Percentiles rank a stretch among this genome's conserved stretches.
Evolutionary conservation across 2,113 vertebrate species (phyloP).

Genomic region (Otolemur garnettii): DNA sequence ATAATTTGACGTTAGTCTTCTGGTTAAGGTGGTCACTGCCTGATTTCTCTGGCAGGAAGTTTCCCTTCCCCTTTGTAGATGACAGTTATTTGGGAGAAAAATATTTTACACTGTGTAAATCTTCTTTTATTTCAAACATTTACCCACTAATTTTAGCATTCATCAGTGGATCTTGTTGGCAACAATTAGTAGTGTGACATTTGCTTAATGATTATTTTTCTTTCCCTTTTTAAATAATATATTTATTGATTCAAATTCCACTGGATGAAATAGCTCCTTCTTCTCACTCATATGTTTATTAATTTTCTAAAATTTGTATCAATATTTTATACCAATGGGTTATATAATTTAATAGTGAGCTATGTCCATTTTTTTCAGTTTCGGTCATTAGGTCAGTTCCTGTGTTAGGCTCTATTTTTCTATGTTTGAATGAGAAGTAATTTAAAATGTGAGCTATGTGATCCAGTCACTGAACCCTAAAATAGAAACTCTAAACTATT

Average conservation of each 20-base stretch:
- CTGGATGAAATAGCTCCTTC: background rate
- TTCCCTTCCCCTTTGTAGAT: background rate
- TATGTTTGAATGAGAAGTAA: background rate
- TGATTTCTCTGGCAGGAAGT: background rate
- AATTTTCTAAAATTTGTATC: background rate
- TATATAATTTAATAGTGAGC: background rate
- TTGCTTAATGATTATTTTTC: background rate
- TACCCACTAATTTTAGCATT: background rate
- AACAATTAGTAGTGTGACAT: background rate
- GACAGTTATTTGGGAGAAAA: background rate
- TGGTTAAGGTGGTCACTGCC: background rate
- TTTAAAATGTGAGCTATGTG: background rate
- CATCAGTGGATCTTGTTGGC: background rate
- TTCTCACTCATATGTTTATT: background rate
- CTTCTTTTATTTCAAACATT: background rate
- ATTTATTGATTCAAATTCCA: background rate
- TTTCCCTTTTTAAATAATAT: background rate
- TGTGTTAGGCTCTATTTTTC: background rate
- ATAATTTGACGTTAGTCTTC: slow-evolving; percentile 17
- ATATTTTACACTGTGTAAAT: background rate
- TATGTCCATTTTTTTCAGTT: background rate
- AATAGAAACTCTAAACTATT: slow-evolving; percentile 7
- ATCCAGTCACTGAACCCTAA: background rate
- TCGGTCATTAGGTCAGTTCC: background rate
- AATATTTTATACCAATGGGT: background rate